These are phyloP conservation scores for Drosophila prosaltans DNA, from an alignment of 1,140 invertebrate species.

Conservation along the genomic window DNA sequence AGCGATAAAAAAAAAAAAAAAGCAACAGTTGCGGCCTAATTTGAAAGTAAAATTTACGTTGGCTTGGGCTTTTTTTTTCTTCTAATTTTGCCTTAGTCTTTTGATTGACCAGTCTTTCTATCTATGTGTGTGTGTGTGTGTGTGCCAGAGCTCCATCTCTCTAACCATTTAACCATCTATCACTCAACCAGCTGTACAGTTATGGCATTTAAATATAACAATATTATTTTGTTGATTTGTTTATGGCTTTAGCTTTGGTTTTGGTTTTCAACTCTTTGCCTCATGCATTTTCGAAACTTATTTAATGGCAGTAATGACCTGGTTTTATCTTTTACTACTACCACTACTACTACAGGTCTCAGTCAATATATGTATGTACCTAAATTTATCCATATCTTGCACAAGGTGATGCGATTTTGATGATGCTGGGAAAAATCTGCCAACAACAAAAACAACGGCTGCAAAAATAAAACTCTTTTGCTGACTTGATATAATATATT, in stretches of 20 bases:
- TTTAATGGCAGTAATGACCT: constrained; percentile 75
- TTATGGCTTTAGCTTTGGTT: constrained; percentile 54
- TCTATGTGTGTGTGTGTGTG: not conserved
- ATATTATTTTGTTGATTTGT: constrained; percentile 65
- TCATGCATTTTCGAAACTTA: constrained; percentile 69
- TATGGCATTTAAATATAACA: constrained; percentile 69
- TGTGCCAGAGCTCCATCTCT: not conserved
- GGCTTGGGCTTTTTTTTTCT: constrained; percentile 7
- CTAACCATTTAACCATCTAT: constrained; percentile 25
- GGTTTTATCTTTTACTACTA: constrained; percentile 18
- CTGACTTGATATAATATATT: not conserved
- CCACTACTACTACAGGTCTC: not conserved
- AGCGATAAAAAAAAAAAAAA: constrained; percentile 60
- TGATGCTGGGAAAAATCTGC: constrained; percentile 54
- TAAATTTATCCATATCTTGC: constrained; percentile 5
- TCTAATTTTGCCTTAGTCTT: constrained; percentile 30
- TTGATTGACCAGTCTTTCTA: constrained; percentile 62
- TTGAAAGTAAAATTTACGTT: constrained; percentile 77
- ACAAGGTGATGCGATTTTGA: constrained; percentile 74
- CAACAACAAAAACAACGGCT: not conserved
- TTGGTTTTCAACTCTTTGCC: constrained; percentile 35
- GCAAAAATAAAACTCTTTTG: constrained; percentile 25
- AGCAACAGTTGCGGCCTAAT: constrained; percentile 81
- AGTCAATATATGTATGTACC: not conserved
- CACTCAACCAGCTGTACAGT: constrained; percentile 56